Percentiles rank a stretch among this genome's conserved stretches.
phyloP scores from a whole-genome alignment of 2,113 vertebrate genomes.

The Corythaixoides concolor region DNA sequence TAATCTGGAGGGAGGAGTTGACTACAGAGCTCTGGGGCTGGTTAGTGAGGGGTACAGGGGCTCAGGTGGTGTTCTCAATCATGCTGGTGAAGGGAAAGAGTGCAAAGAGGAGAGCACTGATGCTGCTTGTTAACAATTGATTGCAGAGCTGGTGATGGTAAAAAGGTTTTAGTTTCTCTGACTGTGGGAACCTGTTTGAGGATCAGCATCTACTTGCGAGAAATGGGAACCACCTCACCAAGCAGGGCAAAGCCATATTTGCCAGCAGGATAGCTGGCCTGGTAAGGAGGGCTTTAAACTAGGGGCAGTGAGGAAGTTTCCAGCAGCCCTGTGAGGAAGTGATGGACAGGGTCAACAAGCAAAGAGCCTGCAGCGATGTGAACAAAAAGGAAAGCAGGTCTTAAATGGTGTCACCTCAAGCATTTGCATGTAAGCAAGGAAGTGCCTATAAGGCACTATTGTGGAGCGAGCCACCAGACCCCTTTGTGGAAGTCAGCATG shows the following conservation, averaged over 20 bases:
- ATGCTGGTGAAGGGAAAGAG: not conserved
- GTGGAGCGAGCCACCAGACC: not conserved
- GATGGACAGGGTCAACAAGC: not conserved
- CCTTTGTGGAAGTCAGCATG: not conserved
- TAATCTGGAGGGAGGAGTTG: not conserved
- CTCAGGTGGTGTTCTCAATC: not conserved
- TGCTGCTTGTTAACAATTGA: not conserved
- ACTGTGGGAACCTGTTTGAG: not conserved
- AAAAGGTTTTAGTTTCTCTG: not conserved
- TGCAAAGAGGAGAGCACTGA: not conserved
- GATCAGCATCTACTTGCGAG: not conserved
- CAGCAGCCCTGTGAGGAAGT: not conserved
- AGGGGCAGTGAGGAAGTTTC: not conserved
- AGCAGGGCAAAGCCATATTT: not conserved
- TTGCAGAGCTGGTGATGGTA: not conserved
- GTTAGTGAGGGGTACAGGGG: not conserved
- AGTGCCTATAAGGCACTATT: not conserved
- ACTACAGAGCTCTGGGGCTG: not conserved
- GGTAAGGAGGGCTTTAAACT: not conserved
- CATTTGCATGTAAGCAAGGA: not conserved
- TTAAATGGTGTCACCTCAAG: not conserved
- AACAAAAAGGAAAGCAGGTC: not conserved
- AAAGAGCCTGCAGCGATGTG: not conserved
- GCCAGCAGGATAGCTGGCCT: too few relatives aligned
- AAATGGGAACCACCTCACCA: not conserved